These are phyloP conservation scores for Eubucco bourcierii DNA, from an alignment of 2,113 vertebrate genomes.

Conservation along the genomic window DNA sequence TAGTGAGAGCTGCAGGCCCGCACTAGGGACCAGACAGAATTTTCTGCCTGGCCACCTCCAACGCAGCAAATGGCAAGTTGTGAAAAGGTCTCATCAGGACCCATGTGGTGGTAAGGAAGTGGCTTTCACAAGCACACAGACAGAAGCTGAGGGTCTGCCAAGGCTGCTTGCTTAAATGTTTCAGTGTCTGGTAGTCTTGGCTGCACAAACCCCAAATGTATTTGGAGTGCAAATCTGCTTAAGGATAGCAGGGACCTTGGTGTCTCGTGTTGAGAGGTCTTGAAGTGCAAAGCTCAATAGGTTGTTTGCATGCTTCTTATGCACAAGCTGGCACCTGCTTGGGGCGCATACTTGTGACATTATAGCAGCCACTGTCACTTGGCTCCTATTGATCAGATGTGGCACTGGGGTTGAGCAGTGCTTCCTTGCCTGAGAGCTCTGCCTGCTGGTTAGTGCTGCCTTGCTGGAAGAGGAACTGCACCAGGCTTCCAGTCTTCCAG, in stretches of 20 bases:
- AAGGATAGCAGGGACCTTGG: not conserved
- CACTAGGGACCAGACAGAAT: not conserved
- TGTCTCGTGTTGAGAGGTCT: not conserved
- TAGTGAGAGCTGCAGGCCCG: not conserved
- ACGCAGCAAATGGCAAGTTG: accelerated
- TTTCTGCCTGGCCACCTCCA: not conserved
- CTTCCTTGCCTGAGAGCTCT: not conserved
- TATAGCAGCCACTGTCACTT: accelerated
- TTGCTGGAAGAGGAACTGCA: not conserved
- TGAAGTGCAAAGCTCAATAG: not conserved
- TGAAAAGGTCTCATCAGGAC: not conserved
- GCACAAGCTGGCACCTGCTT: not conserved
- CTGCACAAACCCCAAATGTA: not conserved
- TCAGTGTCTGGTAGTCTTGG: not conserved
- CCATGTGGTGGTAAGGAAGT: not conserved
- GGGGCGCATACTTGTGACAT: not conserved
- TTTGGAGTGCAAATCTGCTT: not conserved
- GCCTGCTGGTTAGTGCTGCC: not conserved
- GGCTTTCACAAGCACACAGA: not conserved
- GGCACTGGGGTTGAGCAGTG: accelerated
- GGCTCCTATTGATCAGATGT: not conserved
- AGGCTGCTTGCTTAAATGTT: not conserved
- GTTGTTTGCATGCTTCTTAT: not conserved
- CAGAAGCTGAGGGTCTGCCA: not conserved
- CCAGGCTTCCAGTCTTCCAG: not conserved